phyloP scores from a whole-genome alignment of 2,888 invertebrate species.

The Agrochola circellaris region DNA sequence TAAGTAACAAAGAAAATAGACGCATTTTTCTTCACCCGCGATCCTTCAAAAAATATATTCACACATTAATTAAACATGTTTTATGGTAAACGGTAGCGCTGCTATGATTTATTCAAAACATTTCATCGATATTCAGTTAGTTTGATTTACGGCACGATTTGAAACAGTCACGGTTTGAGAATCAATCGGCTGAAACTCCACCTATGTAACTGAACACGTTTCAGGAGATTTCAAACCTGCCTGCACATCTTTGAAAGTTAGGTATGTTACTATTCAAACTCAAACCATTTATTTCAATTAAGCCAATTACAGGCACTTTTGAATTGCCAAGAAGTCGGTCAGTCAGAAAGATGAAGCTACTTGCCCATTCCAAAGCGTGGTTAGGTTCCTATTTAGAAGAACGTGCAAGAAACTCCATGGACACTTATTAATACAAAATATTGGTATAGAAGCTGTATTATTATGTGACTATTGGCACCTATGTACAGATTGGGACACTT shows the following conservation, averaged over 20 bases:
- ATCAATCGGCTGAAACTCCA: constrained; percentile 33
- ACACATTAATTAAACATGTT: constrained; percentile 57
- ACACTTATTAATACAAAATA: no score
- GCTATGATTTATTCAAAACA: constrained; percentile 58
- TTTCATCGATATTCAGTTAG: constrained; percentile 64
- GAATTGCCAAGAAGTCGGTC: no score
- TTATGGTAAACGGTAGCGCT: constrained; percentile 39
- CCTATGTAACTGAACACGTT: constrained; percentile 34
- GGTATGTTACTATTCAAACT: not conserved
- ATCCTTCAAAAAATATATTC: constrained; percentile 5
- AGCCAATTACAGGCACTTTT: no score
- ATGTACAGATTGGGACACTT: not conserved
- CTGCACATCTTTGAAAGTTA: not conserved
- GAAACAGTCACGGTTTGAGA: constrained; percentile 48
- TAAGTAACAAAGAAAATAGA: not conserved
- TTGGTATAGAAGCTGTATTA: no score
- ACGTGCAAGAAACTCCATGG: not conserved
- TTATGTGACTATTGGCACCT: constrained; percentile 6
- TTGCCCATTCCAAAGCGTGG: not conserved
- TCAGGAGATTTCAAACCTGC: not conserved
- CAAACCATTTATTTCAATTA: not conserved
- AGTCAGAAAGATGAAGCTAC: not conserved
- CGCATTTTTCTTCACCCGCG: not conserved
- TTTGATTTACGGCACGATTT: constrained; percentile 59
- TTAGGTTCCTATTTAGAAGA: not conserved